These are phyloP conservation scores for Drosophila lacteicornis DNA, from an alignment of 1,140 invertebrate genomes.

Conservation along the genomic window DNA sequence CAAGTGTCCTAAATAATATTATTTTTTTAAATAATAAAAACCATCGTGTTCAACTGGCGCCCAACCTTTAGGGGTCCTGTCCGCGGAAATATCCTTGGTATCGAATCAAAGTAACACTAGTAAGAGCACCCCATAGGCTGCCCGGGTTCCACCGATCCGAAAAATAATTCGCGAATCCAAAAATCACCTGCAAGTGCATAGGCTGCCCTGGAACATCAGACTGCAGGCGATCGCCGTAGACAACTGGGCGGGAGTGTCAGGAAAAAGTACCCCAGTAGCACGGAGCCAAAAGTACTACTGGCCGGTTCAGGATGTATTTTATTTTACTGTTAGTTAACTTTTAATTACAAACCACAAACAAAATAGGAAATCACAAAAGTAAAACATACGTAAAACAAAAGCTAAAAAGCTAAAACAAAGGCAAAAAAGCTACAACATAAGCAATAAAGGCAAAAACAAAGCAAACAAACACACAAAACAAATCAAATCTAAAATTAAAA, in stretches of 20 bases:
- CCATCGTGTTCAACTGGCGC: too few relatives aligned
- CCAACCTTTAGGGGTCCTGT: neutral
- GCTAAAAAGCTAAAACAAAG: too few relatives aligned
- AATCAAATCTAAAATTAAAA: too few relatives aligned
- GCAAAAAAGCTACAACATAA: too few relatives aligned
- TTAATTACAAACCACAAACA: neutral
- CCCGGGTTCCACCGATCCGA: neutral
- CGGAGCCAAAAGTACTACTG: neutral
- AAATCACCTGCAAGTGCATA: too few relatives aligned
- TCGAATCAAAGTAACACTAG: neutral
- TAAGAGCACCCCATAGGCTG: neutral
- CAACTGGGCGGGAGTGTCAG: neutral
- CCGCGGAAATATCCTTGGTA: slow-evolving; percentile 1
- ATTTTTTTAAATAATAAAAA: too few relatives aligned
- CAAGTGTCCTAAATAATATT: too few relatives aligned
- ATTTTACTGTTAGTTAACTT: neutral
- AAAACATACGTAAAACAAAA: neutral
- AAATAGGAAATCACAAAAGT: neutral
- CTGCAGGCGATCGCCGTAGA: neutral
- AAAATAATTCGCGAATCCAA: too few relatives aligned
- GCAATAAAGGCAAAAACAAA: too few relatives aligned
- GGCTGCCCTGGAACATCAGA: neutral
- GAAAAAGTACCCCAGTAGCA: neutral
- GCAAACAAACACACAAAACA: too few relatives aligned
- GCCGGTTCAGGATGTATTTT: neutral